Base-by-base conservation (phyloP, 2,888 invertebrate genomes). In the Nomada lathburiana region DNA sequence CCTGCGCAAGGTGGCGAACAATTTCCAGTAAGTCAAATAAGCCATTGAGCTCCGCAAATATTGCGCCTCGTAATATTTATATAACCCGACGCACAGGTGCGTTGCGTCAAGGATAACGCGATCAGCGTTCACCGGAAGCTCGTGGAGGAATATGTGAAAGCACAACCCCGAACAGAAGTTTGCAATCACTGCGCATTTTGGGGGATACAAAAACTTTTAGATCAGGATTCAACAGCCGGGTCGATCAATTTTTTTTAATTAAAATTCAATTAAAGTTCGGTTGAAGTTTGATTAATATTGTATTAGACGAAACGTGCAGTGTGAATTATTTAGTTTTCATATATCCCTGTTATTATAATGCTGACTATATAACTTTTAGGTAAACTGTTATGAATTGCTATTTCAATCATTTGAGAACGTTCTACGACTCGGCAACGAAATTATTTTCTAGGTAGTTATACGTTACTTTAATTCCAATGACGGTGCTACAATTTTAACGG, bases 21-120 rank as follows among this genome's bases (percentile, higher is more conserved):
- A 79, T 76, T 26, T 63, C 76, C 65, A 26, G 50, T 70, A 42
- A 67, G 65, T 26, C 60, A 77, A 80, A 76, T 70, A 80, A 80
- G 50, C 64, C 47, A 77, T 80, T 53, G 69, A 44, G 70, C 52
- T 47, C 20, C 13, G 29, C 77, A 71, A 77, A 71, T 67, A 80
- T 77, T 65, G 47, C 70, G 20, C 36, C 29, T 47, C 18, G 70
- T 71, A 80, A 77, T 67, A 67, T 77, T 80, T 77, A 70, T 13
- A 71, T 47, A 60, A 26, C 42, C 47, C 26, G 57, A 55, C 50
- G 68, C 68, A 55, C 68, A 75, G 68, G 57, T 69, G 55, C 26
- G 57, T 64, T 57, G 20, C 52, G 59, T 76, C 59, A 64, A 79
- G 76, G 63, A 59, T 52, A 71, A 77, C 47, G 64, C 64, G 63